These are phyloP conservation scores for Styela clava DNA, from an alignment of 23 tunicate genomes.

Conservation along the genomic window DNA sequence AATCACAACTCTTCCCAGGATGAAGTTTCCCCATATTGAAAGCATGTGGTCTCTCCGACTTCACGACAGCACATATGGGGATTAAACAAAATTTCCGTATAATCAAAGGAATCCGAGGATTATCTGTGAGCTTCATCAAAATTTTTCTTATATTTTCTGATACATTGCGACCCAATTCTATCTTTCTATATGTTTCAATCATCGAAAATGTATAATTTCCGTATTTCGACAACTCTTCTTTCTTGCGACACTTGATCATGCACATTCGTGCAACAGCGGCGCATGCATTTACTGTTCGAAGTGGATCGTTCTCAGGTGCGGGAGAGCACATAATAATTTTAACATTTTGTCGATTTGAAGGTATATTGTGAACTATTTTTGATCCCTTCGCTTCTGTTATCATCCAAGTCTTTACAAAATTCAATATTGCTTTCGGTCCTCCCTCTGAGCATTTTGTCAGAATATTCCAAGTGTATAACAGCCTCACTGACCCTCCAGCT, in stretches of 20 bases:
- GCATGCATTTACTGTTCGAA: constrained; percentile 15
- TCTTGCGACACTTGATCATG: background rate
- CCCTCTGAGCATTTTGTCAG: background rate
- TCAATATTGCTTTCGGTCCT: background rate
- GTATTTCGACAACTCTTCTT: background rate
- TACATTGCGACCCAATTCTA: background rate
- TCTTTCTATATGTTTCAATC: constrained; percentile 1
- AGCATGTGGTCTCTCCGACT: background rate
- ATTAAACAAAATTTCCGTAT: background rate
- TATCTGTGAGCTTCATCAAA: background rate
- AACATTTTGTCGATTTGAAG: background rate
- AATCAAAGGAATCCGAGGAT: background rate
- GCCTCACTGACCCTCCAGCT: constrained; percentile 8
- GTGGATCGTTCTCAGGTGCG: constrained; percentile 13
- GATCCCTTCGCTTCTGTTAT: background rate
- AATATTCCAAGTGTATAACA: background rate
- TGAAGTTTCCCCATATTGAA: background rate
- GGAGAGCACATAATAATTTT: constrained; percentile 2
- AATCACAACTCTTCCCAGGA: background rate
- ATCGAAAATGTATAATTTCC: constrained; percentile 16
- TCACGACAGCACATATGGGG: background rate
- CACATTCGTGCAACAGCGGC: background rate
- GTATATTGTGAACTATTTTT: background rate
- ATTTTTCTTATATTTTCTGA: background rate
- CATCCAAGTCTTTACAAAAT: constrained; percentile 3